Conservation (phyloP, 2,888 invertebrate genomes). For the Tenthredo livida region DNA sequence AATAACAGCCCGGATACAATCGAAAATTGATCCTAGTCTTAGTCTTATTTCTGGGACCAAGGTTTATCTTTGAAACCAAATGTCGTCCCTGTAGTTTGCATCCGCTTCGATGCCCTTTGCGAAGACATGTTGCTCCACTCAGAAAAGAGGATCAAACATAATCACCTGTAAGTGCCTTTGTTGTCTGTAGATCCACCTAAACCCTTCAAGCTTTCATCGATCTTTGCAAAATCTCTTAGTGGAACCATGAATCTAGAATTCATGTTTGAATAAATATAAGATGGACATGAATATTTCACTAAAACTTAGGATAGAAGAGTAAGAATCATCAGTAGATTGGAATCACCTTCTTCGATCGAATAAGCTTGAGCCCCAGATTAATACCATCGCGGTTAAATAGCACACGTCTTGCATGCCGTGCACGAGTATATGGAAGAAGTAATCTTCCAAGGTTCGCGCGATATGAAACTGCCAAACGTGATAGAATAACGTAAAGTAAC, state of each 20-base stretch:
- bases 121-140: background rate
- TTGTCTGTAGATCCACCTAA: background rate
- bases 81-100: background rate
- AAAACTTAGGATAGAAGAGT: background rate
- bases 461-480: background rate
- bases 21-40: background rate
- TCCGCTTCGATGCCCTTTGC: background rate
- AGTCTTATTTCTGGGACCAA: background rate
- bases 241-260: slow-evolving; percentile 2
- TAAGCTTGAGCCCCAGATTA: background rate
- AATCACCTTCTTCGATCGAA: background rate
- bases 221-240: background rate
- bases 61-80: background rate
- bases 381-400: background rate
- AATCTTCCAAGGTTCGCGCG: background rate
- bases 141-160: background rate
- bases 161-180: background rate
- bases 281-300: background rate
- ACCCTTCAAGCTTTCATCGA: background rate
- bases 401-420: background rate
- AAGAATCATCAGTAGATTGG: background rate
- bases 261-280: background rate
- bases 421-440: background rate
- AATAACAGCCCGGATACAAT: background rate
- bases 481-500: background rate